phyloP scores from a whole-genome alignment of 2,888 invertebrate species.

The Heliconius aoede region DNA sequence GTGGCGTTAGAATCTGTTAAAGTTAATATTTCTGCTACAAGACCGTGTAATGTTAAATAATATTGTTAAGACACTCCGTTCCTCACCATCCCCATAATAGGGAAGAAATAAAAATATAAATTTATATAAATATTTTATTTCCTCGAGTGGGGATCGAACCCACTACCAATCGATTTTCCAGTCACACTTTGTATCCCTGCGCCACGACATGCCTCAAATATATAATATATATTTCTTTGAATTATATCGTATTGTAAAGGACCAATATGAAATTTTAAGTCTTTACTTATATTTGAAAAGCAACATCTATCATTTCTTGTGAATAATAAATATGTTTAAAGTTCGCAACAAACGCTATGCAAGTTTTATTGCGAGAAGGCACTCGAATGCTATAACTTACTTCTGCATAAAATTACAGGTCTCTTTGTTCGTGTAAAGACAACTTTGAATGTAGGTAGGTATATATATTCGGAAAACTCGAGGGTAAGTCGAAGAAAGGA shows the following conservation, averaged over 20 bases:
- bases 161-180: too few relatives aligned
- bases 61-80: too few relatives aligned
- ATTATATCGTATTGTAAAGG: neutral
- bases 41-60: too few relatives aligned
- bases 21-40: too few relatives aligned
- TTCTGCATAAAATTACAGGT: conserved; percentile 30
- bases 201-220: too few relatives aligned
- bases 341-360: conserved; percentile 3
- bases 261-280: neutral
- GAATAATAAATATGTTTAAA: conserved; percentile 13
- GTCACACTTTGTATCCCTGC: too few relatives aligned
- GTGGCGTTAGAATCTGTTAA: neutral
- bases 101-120: too few relatives aligned
- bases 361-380: conserved; percentile 1
- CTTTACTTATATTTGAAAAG: neutral
- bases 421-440: conserved; percentile 27
- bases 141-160: too few relatives aligned
- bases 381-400: conserved; percentile 22
- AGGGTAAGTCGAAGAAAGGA: conserved; percentile 13
- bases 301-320: neutral
- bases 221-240: neutral
- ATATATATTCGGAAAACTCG: conserved; percentile 20
- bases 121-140: too few relatives aligned
- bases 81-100: too few relatives aligned
- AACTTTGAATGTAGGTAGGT: conserved; percentile 11